Evolutionary conservation across 1,140 invertebrate species (phyloP), one percentile per base, ranked within the genome.

Genomic region (Lucilia cuprina): DNA sequence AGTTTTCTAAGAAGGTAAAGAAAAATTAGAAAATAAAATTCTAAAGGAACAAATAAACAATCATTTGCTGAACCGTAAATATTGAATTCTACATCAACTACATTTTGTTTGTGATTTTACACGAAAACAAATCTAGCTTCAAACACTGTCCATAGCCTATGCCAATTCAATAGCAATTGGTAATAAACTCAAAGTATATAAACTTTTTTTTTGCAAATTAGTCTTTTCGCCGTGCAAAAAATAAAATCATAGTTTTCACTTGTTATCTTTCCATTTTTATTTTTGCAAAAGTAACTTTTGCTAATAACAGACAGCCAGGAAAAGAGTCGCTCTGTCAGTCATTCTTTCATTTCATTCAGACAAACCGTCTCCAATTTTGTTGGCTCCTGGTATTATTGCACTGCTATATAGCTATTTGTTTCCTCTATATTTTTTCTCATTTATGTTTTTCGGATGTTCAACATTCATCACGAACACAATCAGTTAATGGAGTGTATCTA

Each of bases 381-480:
- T 21, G 65, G 21, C 65, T 70, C n/a, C 9, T 70, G 65, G 5
- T 55, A 1, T 10, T 70, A 12, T 70, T 60, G 55, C 55, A 60
- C 25, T 30, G 21, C 65, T 9, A 70, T 30, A 30, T 60, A 7
- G 50, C 5, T 41, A 41, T 41, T 41, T 41, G 41, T 41, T 41
- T 55, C 50, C 4, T 55, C 50, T 14, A 25, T 70, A 17, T 65
- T 30, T 30, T 30, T 30, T 30, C 25, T 70, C n/a, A 10, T 70
- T 70, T 21, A n/a, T 70, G 65, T 70, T n/a, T n/a, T n/a, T n/a
- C 21, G 65, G 65, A 70, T 70, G 21, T 70, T 70, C n/a, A 70
- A 70, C 65, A 70, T 70, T 70, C 65, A 70, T 70, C 65, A 70
- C 65, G 65, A 21, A 70, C 21, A 19, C 65, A 70, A 70, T 70